Evolutionary conservation across 2,113 vertebrate species (phyloP), one percentile per base, ranked within the genome.

Genomic region (Raphicerus campestris): DNA sequence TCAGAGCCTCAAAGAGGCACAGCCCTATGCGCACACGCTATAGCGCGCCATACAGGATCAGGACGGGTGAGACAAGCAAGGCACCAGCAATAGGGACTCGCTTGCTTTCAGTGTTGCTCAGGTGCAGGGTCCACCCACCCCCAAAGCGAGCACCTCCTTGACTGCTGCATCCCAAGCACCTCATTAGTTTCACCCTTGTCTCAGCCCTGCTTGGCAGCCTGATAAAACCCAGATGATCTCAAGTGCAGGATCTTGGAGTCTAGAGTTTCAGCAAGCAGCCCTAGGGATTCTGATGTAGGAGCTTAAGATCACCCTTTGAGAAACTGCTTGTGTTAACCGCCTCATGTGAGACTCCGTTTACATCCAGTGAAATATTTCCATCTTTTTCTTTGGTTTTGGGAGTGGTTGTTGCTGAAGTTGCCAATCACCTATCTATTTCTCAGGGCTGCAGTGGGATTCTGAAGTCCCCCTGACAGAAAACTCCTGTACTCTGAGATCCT

Each of bases 321-420:
- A 66, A 77, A 93, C 35, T 1, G 9, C 93, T 32, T 86, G 24
- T 75, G 7, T 60, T 60, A 51, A n/a, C 2, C 24, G 35, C 45
- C 35, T 93, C 70, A 22, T 22, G 10, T 2, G 66, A 47, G 80
- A 91, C 9, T 56, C 20, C 11, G 8, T 66, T 75, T 39, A 63
- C 14, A 63, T 39, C 82, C 70, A 28, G 53, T 42, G 82, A 55
- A 60, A 73, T 55, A 45, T 49, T 86, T 84, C n/a, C 82, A 11
- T 83, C 32, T 35, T 87, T 87, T 15, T 45, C 7, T 94, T 28
- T 89, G 66, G 15, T 81, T 96, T 86, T 45, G 30, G 77, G 30
- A 92, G 2, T 53, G 26, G 77, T 16, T 80, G 58, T 80, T 53
- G 8, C 10, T 49, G 53, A 49, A 14, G 30, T 94, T 35, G 13